These are phyloP conservation scores for Pilophorus perplexus DNA, from an alignment of 2,888 invertebrate species.

Conservation along the genomic window DNA sequence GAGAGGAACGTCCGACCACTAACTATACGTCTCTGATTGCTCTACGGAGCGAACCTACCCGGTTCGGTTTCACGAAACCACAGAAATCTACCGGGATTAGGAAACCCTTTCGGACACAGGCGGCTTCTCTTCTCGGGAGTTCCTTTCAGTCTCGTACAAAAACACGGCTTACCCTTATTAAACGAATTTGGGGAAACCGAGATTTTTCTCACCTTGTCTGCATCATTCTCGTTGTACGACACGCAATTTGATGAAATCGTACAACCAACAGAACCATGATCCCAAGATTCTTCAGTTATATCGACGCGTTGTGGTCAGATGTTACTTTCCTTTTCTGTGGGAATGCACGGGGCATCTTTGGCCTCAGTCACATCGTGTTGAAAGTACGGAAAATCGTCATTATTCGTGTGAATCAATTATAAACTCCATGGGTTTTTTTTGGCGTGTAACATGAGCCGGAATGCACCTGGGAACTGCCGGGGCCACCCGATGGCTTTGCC, in stretches of 20 bases:
- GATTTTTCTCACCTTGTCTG: too few species aligned
- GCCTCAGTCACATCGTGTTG: not conserved
- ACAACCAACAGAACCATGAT: too few species aligned
- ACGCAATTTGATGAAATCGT: too few species aligned
- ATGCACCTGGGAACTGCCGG: constrained; percentile 7
- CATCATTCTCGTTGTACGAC: too few species aligned
- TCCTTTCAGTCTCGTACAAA: not conserved
- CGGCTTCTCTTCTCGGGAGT: not conserved
- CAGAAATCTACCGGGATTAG: constrained; percentile 17
- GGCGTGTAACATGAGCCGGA: constrained; percentile 3
- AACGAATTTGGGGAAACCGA: too few species aligned
- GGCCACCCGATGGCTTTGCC: not conserved
- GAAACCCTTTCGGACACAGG: constrained; percentile 9
- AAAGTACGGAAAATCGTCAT: not conserved
- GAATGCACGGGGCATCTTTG: not conserved
- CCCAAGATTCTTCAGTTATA: too few species aligned
- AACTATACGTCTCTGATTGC: not conserved
- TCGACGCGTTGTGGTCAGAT: too few species aligned
- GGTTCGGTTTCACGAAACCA: constrained; percentile 12
- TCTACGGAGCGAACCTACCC: not conserved
- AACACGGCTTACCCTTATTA: not conserved
- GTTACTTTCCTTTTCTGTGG: not conserved
- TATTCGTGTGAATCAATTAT: constrained; percentile 10
- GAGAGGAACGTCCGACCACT: not conserved
- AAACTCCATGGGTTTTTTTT: too few species aligned